phyloP scores from a whole-genome alignment of 2,113 vertebrate genomes.

The Carassius gibelio region DNA sequence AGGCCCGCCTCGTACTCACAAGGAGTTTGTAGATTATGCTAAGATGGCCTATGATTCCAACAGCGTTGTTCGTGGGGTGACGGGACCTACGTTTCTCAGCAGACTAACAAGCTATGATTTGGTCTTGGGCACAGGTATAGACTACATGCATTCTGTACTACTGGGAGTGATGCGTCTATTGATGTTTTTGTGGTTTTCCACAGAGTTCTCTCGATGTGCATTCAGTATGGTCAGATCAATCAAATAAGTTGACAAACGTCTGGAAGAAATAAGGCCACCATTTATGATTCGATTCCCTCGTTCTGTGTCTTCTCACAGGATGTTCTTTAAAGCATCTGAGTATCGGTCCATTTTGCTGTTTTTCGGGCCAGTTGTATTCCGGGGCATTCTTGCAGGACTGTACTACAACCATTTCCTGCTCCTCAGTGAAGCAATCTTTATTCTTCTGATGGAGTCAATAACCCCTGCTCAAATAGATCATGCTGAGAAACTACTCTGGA shows the following conservation, averaged over 20 bases:
- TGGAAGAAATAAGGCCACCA: conserved; percentile 28
- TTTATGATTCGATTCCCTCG: conserved; percentile 15
- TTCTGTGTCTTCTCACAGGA: conserved; percentile 44
- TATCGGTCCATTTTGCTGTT: conserved; percentile 41
- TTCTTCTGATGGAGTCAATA: conserved; percentile 29
- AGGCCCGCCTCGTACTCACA: conserved; percentile 31
- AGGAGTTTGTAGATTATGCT: conserved; percentile 31
- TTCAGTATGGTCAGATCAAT: conserved; percentile 43
- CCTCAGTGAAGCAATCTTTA: conserved; percentile 34
- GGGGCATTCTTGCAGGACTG: conserved; percentile 39
- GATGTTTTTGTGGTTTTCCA: too few species aligned
- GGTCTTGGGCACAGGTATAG: too few species aligned
- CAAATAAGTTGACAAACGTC: conserved; percentile 33
- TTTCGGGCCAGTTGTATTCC: conserved; percentile 50
- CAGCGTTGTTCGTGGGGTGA: conserved; percentile 36
- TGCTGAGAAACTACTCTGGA: conserved; percentile 29
- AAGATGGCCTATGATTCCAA: conserved; percentile 42
- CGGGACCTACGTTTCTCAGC: not conserved
- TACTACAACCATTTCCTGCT: conserved; percentile 52
- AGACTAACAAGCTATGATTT: conserved; percentile 29
- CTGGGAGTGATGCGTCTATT: too few species aligned
- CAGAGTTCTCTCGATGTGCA: not conserved
- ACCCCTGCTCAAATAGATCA: conserved; percentile 24
- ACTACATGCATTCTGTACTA: too few species aligned
- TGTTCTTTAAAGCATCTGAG: conserved; percentile 52